Evolutionary conservation across 2,113 vertebrate genomes (phyloP).

Genomic region (Apus apus): DNA sequence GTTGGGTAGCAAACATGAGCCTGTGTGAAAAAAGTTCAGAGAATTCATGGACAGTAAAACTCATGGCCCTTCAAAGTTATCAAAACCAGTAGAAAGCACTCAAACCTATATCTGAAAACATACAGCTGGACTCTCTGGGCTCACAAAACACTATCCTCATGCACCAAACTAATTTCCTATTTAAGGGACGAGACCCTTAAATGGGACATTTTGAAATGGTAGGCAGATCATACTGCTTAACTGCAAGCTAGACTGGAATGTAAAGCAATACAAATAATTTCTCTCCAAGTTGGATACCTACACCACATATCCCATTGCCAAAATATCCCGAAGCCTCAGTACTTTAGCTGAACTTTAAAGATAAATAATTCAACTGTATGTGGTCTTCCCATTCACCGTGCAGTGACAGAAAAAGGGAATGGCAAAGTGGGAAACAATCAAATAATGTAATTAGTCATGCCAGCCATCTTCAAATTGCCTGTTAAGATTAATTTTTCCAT

Average conservation of each 20-base stretch:
- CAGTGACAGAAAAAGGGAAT: neutral
- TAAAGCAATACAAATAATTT: neutral
- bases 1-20: fast-evolving
- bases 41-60: neutral
- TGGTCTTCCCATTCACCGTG: neutral
- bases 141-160: neutral
- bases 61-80: neutral
- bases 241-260: neutral
- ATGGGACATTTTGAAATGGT: neutral
- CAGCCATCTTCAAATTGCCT: neutral
- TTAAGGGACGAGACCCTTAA: neutral
- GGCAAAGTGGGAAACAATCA: neutral
- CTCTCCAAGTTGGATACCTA: neutral
- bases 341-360: neutral
- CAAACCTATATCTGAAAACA: neutral
- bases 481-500: neutral
- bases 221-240: neutral
- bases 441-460: neutral
- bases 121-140: neutral
- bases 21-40: neutral
- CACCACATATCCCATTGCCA: neutral
- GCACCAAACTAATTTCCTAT: neutral
- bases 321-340: neutral
- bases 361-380: neutral
- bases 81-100: neutral